Evolutionary conservation across 2,888 invertebrate species (phyloP).

Genomic region (Quadroppia sp.): DNA sequence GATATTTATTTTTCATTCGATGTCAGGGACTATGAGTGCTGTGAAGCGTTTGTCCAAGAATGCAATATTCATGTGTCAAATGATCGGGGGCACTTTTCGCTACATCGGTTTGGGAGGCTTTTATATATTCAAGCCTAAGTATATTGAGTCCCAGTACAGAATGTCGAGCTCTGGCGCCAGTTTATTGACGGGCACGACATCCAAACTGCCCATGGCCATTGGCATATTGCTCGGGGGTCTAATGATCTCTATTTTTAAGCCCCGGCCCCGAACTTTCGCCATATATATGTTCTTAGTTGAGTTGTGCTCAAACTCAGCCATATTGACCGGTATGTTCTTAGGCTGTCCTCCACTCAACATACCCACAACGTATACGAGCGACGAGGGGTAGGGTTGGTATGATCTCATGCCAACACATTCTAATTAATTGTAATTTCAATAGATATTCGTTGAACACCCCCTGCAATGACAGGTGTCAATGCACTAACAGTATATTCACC

Average conservation of each 20-base stretch:
- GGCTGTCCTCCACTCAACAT: slow-evolving; percentile 48
- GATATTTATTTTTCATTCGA: not conserved
- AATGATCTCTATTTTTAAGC: slow-evolving; percentile 51
- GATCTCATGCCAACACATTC: not conserved
- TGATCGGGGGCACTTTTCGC: slow-evolving; percentile 46
- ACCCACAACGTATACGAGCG: not conserved
- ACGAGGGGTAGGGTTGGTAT: not conserved
- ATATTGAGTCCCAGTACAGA: slow-evolving; percentile 48
- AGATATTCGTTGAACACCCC: slow-evolving; percentile 16
- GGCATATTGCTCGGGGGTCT: slow-evolving; percentile 47
- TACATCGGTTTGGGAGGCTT: slow-evolving; percentile 48
- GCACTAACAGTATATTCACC: slow-evolving; percentile 18
- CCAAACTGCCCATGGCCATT: slow-evolving; percentile 46
- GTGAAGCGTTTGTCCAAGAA: slow-evolving; percentile 45
- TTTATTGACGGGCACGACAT: slow-evolving; percentile 45
- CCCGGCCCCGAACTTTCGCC: slow-evolving; percentile 50
- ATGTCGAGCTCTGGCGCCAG: slow-evolving; percentile 47
- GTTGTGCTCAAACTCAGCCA: slow-evolving; percentile 44
- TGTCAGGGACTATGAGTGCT: slow-evolving; percentile 14
- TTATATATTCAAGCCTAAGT: slow-evolving; percentile 47
- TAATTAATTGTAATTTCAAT: not conserved
- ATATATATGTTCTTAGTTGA: slow-evolving; percentile 51
- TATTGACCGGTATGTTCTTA: slow-evolving; percentile 46
- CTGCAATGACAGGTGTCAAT: slow-evolving; percentile 39
- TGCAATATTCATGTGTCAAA: slow-evolving; percentile 46